These are phyloP conservation scores for Malacoraja senta DNA, from an alignment of 2,797 vertebrate species.

Conservation along the genomic window DNA sequence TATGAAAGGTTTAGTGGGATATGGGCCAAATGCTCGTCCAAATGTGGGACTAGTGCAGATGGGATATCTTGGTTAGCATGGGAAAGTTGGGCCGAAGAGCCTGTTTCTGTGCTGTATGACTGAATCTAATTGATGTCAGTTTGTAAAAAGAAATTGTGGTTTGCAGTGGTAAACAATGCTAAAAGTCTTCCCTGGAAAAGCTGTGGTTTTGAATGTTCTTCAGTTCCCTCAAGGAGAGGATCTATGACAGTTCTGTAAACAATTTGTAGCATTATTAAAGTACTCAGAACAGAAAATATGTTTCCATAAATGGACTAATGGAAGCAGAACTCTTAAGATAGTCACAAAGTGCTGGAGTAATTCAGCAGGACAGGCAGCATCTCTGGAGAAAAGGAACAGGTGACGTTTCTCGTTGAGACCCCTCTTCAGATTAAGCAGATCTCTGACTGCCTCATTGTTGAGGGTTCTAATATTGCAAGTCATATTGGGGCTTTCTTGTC, in stretches of 20 bases:
- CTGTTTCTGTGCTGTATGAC: too few relatives aligned
- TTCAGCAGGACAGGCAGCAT: too few relatives aligned
- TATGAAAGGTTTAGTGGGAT: too few relatives aligned
- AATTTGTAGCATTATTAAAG: background rate
- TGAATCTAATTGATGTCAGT: background rate
- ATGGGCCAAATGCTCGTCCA: too few relatives aligned
- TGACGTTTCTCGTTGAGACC: too few relatives aligned
- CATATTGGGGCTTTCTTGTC: background rate
- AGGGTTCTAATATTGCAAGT: background rate
- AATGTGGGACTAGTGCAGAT: too few relatives aligned
- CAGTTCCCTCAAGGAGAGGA: background rate
- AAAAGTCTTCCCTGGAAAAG: too few relatives aligned
- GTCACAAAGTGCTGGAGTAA: too few relatives aligned
- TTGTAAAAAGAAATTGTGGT: background rate
- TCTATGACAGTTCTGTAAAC: background rate
- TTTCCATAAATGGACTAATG: background rate
- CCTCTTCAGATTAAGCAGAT: too few relatives aligned
- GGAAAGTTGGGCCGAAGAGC: too few relatives aligned
- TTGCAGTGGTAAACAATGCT: background rate
- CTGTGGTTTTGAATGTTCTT: background rate
- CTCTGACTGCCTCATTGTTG: background rate
- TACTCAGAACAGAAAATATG: background rate
- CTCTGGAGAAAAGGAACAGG: too few relatives aligned
- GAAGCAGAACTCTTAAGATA: background rate
- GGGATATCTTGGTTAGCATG: too few relatives aligned